These are phyloP conservation scores for Bagarius yarrelli DNA, from an alignment of 2,113 vertebrate species.

Conservation along the genomic window DNA sequence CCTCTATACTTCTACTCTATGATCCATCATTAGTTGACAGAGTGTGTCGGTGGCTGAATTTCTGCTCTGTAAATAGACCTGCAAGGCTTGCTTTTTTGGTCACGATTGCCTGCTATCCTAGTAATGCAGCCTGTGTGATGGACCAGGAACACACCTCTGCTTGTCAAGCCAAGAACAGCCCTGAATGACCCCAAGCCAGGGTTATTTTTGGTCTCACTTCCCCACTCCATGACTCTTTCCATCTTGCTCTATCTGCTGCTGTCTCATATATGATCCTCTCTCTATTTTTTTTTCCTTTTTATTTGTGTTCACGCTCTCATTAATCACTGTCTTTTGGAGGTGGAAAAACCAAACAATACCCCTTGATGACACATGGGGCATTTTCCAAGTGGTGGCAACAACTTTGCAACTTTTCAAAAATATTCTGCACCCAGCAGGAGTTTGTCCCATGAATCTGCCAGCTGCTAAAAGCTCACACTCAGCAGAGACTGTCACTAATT, in stretches of 20 bases:
- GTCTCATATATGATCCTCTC: constrained; percentile 5
- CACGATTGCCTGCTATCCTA: constrained; percentile 68
- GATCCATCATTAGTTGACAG: constrained; percentile 71
- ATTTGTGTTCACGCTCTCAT: constrained; percentile 55
- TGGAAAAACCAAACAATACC: constrained; percentile 66
- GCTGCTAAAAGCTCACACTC: constrained; percentile 78
- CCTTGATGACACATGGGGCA: constrained; percentile 61
- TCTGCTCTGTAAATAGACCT: constrained; percentile 77
- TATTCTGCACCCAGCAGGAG: constrained; percentile 63
- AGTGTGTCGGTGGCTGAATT: constrained; percentile 66
- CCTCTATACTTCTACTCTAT: constrained; percentile 40
- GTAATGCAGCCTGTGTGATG: constrained; percentile 68
- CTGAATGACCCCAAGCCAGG: constrained; percentile 60
- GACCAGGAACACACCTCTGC: constrained; percentile 56
- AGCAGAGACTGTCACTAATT: constrained; percentile 72
- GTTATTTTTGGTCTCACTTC: constrained; percentile 69
- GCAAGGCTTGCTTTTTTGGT: constrained; percentile 66
- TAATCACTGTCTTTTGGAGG: constrained; percentile 74
- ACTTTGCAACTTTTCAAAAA: constrained; percentile 72
- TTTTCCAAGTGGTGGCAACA: constrained; percentile 72
- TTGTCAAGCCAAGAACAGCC: constrained; percentile 54
- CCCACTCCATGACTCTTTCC: constrained; percentile 48
- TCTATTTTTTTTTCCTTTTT: constrained; percentile 36
- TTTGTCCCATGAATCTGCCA: constrained; percentile 64
- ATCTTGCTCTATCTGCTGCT: constrained; percentile 17